Conservation (phyloP, 2,113 vertebrate species). For the Bos javanicus region DNA sequence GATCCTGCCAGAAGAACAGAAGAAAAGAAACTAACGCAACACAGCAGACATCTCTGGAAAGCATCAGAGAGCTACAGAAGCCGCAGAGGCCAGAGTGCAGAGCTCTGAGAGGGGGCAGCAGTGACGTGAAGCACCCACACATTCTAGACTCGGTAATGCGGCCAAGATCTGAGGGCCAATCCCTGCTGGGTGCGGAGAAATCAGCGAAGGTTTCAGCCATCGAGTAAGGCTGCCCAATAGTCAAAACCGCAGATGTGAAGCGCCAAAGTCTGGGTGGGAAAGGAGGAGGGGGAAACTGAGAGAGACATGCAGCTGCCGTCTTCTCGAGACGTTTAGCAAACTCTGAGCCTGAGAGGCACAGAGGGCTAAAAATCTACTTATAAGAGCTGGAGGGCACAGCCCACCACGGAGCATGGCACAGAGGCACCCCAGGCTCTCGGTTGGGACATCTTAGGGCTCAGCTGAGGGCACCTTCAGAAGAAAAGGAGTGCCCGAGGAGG, state of each 20-base stretch:
- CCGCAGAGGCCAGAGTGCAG: fast-evolving
- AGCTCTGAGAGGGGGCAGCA: fast-evolving
- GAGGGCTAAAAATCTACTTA: fast-evolving
- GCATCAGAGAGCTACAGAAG: fast-evolving
- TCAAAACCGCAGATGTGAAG: fast-evolving
- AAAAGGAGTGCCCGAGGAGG: fast-evolving
- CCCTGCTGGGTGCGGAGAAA: background rate
- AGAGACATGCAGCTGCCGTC: fast-evolving
- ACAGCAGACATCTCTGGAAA: fast-evolving
- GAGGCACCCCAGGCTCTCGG: background rate
- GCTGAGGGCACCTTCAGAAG: fast-evolving
- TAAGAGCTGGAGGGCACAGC: fast-evolving
- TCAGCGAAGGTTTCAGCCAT: fast-evolving
- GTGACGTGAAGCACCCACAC: fast-evolving
- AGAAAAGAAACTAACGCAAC: fast-evolving
- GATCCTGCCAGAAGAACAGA: background rate
- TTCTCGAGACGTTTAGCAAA: background rate
- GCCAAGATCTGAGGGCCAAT: fast-evolving
- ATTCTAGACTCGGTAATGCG: background rate
- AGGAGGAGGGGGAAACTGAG: too few species aligned
- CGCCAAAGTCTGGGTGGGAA: too few species aligned
- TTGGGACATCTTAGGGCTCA: fast-evolving
- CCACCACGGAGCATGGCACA: fast-evolving
- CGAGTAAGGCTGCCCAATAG: fast-evolving
- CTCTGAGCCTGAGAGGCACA: background rate